phyloP scores from a whole-genome alignment of 2,113 vertebrate species.

The Turnix velox region DNA sequence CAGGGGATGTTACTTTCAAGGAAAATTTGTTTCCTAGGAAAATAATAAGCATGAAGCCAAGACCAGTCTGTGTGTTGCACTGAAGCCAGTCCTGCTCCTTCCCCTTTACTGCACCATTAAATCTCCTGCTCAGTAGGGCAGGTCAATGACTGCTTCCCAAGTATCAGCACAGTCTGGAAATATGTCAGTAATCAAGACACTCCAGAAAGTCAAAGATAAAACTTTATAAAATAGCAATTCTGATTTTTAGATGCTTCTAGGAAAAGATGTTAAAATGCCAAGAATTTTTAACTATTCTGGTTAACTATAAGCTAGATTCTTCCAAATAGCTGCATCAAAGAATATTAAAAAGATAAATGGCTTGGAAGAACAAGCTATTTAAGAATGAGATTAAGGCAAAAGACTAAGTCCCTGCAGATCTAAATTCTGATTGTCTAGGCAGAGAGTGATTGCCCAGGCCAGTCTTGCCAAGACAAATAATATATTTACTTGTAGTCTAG shows the following conservation, averaged over 20 bases:
- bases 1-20: background rate
- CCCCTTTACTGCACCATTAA: background rate
- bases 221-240: background rate
- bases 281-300: background rate
- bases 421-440: background rate
- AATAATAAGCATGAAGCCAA: background rate
- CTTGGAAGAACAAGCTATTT: background rate
- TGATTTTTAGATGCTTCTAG: background rate
- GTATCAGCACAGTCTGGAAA: background rate
- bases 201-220: background rate
- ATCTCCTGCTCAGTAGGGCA: background rate
- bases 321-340: background rate
- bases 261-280: background rate
- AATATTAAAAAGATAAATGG: background rate
- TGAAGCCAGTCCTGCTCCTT: background rate
- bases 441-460: background rate
- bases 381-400: background rate
- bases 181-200: background rate
- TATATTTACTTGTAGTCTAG: background rate
- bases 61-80: background rate
- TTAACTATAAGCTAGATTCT: background rate
- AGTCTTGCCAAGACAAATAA: background rate
- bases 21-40: background rate
- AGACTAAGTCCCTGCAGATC: background rate
- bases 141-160: background rate